phyloP scores from a whole-genome alignment of 2,888 invertebrate genomes.

The Netelia melanura region DNA sequence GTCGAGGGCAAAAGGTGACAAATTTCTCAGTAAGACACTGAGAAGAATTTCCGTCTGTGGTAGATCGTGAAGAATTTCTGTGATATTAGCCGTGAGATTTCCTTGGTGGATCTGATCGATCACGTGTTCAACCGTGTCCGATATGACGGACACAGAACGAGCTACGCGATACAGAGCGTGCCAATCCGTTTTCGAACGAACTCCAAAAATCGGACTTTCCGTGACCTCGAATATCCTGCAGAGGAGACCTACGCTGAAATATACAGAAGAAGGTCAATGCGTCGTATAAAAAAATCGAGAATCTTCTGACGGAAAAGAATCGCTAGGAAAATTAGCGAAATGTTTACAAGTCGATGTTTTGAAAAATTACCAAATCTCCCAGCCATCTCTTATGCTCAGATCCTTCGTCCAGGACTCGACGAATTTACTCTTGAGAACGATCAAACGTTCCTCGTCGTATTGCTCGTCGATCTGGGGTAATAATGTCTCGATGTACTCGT shows the following conservation, averaged over 20 bases:
- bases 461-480: slow-evolving; percentile 73
- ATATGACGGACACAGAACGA: slow-evolving; percentile 75
- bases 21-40: slow-evolving; percentile 74
- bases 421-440: slow-evolving; percentile 72
- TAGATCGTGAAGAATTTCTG: slow-evolving; percentile 73
- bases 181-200: slow-evolving; percentile 74
- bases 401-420: slow-evolving; percentile 74
- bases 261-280: neutral
- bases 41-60: slow-evolving; percentile 78
- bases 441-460: slow-evolving; percentile 66
- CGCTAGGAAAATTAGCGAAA: neutral
- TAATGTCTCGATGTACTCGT: slow-evolving; percentile 77
- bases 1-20: slow-evolving; percentile 77
- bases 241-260: slow-evolving; percentile 80
- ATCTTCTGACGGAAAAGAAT: neutral
- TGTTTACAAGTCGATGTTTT: neutral
- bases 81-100: slow-evolving; percentile 69
- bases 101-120: slow-evolving; percentile 75
- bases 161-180: slow-evolving; percentile 75
- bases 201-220: slow-evolving; percentile 78
- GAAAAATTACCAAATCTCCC: slow-evolving; percentile 78
- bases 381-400: slow-evolving; percentile 72
- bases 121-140: slow-evolving; percentile 76
- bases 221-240: slow-evolving; percentile 78
- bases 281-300: slow-evolving; percentile 6